Conservation (phyloP, 2,888 invertebrate species). For the Lacanobia wlatinum region DNA sequence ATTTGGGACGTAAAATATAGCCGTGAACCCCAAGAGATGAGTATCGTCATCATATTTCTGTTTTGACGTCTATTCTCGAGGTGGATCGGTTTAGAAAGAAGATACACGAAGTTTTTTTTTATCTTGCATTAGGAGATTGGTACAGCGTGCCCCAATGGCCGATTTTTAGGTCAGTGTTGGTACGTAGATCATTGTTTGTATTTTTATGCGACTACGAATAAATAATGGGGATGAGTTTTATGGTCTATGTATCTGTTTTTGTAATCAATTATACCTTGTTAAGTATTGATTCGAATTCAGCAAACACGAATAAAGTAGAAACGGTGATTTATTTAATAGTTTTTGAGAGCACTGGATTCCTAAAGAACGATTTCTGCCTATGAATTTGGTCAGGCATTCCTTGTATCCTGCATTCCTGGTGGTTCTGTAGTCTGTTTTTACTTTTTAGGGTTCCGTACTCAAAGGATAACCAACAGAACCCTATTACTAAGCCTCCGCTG, state of each 20-base stretch:
- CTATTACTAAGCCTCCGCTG: no score
- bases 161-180: constrained; percentile 8
- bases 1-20: constrained; percentile 63
- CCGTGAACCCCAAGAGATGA: constrained; percentile 71
- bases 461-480: no score
- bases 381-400: neutral
- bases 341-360: neutral
- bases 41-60: constrained; percentile 79
- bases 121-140: constrained; percentile 66
- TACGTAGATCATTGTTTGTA: neutral
- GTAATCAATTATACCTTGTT: no score
- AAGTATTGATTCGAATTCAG: neutral
- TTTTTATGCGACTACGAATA: neutral
- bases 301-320: neutral
- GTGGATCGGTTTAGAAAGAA: constrained; percentile 53
- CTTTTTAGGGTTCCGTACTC: neutral
- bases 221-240: neutral
- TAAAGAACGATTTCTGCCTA: neutral
- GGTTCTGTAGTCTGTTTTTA: neutral
- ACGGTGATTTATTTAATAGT: neutral
- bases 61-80: constrained; percentile 71
- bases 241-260: neutral
- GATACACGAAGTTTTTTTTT: constrained; percentile 43
- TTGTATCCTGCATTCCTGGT: no score
- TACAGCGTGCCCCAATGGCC: constrained; percentile 1